A percentile compares a stretch with the other conserved stretches of the same genome.
Evolutionary conservation across 2,797 vertebrate genomes (phyloP).

Genomic region (Distichodus sexfasciatus): DNA sequence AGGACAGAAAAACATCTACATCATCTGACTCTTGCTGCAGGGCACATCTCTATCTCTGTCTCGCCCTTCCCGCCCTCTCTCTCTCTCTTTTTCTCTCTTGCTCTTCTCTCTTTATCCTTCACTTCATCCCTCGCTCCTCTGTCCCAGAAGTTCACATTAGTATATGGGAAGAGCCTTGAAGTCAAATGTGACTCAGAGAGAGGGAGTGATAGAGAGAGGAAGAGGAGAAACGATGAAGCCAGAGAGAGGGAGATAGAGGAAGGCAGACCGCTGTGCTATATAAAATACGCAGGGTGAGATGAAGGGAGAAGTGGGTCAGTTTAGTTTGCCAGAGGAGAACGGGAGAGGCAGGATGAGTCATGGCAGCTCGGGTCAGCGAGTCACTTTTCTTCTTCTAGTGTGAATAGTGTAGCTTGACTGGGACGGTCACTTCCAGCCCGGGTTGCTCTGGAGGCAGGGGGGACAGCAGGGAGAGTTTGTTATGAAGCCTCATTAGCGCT

Average conservation of each 20-base stretch:
- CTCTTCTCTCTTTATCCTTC: not conserved
- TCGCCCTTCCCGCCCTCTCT: too few relatives aligned
- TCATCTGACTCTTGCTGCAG: too few relatives aligned
- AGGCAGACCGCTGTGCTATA: not conserved
- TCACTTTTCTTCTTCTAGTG: too few relatives aligned
- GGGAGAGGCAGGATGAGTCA: not conserved
- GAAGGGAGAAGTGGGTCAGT: not conserved
- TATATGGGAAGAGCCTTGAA: slow-evolving; percentile 22
- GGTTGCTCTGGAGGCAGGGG: too few relatives aligned
- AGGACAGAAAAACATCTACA: too few relatives aligned
- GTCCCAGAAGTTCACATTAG: too few relatives aligned
- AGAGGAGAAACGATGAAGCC: not conserved
- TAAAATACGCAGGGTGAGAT: not conserved
- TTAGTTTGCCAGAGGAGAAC: not conserved
- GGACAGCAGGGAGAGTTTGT: too few relatives aligned
- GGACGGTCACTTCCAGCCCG: too few relatives aligned
- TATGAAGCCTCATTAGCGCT: too few relatives aligned
- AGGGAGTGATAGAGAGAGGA: not conserved
- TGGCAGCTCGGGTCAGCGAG: too few relatives aligned
- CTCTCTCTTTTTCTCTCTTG: slow-evolving; percentile 37
- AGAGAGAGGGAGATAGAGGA: not conserved
- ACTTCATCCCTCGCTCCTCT: slow-evolving; percentile 22
- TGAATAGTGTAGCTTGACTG: too few relatives aligned
- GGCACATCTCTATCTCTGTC: too few relatives aligned
- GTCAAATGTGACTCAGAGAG: not conserved